Base-by-base conservation (phyloP, 2,113 vertebrate species). In the Rhagologus leucostigma region DNA sequence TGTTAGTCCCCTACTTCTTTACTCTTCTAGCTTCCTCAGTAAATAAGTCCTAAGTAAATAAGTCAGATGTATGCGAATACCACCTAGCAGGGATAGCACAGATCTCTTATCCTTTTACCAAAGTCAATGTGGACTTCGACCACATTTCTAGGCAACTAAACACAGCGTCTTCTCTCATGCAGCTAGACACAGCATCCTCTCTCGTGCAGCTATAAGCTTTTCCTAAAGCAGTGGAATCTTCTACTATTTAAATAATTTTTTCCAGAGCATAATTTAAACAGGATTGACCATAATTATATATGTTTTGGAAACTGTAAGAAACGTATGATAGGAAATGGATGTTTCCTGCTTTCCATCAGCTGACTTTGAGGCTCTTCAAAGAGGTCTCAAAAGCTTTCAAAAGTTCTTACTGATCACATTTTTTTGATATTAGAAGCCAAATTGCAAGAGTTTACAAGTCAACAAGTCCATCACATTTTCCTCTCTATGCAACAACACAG, bases 281-380 rank as follows among this genome's bases (percentile, higher is more conserved):
- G 63, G 47, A 85, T 62, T 95, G 26, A 63, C 88, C 47, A 77
- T 90, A 96, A 96, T 94, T 91, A 89, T 89, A 55, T 64, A 89
- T 69, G 46, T 69, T 91, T 93, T 87, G 63, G 77, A 96, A 96
- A 89, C 0, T 65, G 87, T 41, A 89, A 94, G 91, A 90, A 89
- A 67, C 0, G 0, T 88, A 71, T 82, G 82, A 78, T 84, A 65
- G 89, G 79, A 95, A 96, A 92, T 93, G 19, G 39, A 69, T 62
- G 32, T 55, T 94, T 91, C 46, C 64, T 95, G 50, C 70, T 95
- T 92, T 85, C 75, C 65, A 33, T 89, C 7, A 69, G 0, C 49
- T 71, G 33, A 78, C 37, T 84, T 79, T 76, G 47, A 86, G 33
- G 53, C 24, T 87, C 57, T 81, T 46, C 33, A 71, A 70, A 68